phyloP scores from a whole-genome alignment of 2,113 vertebrate species.

The Todiramphus saurophagus region DNA sequence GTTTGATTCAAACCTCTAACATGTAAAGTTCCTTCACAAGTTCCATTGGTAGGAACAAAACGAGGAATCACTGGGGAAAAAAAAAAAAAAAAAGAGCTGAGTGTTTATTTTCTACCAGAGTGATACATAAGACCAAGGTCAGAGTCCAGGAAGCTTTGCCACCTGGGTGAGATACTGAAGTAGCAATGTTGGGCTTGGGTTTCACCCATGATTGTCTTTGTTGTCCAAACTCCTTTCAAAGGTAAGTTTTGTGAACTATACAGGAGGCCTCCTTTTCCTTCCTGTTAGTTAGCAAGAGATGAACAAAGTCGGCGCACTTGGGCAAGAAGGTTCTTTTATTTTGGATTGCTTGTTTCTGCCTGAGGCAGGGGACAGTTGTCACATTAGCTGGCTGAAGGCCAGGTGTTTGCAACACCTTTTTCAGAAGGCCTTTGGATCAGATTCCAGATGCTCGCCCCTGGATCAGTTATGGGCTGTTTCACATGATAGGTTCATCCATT shows the following conservation, averaged over 20 bases:
- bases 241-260: background rate
- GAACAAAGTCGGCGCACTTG: background rate
- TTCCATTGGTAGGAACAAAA: background rate
- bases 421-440: background rate
- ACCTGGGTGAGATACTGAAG: background rate
- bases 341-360: background rate
- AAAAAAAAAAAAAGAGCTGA: background rate
- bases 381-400: background rate
- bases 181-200: background rate
- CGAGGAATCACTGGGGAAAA: background rate
- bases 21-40: background rate
- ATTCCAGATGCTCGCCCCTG: background rate
- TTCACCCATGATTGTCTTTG: constrained; percentile 30
- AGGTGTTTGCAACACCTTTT: background rate
- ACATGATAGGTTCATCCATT: background rate
- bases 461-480: background rate
- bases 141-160: constrained; percentile 1
- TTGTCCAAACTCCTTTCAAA: background rate
- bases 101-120: constrained; percentile 5
- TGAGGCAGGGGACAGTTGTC: background rate
- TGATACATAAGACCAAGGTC: background rate
- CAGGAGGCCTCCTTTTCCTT: constrained; percentile 42
- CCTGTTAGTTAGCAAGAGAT: background rate
- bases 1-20: background rate
- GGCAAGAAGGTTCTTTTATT: background rate